A percentile compares a stretch with the other conserved stretches of the same genome.
Conservation (phyloP, 2,888 invertebrate genomes). For the Mesorhabditis sp. region DNA sequence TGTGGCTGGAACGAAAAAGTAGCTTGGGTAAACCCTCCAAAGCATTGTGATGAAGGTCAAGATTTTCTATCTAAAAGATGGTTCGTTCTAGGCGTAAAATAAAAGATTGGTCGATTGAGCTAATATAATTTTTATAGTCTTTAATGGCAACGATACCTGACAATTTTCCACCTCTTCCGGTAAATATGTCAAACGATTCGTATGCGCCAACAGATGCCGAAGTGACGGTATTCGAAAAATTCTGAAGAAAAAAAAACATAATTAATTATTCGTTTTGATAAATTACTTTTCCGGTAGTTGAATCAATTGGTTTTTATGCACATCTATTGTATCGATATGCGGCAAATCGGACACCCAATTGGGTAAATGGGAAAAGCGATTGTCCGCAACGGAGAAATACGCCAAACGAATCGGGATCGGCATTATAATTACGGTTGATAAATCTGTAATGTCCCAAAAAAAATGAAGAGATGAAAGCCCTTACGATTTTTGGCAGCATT, state of each 20-base stretch:
- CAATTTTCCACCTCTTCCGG: slow-evolving; percentile 2
- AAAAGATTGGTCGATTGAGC: too few species aligned
- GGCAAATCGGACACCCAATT: neutral
- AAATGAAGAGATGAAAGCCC: neutral
- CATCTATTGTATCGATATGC: neutral
- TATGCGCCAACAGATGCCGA: neutral
- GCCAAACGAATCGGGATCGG: neutral
- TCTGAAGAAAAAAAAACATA: neutral
- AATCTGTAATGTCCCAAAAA: neutral
- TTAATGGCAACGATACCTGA: neutral
- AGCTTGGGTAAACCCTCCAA: slow-evolving; percentile 1
- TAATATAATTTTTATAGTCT: neutral
- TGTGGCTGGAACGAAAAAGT: neutral
- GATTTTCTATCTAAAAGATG: neutral
- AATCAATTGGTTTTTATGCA: neutral
- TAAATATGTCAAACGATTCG: neutral
- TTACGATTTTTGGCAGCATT: neutral
- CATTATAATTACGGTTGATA: neutral
- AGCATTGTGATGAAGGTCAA: slow-evolving; percentile 2
- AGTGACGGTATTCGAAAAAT: neutral
- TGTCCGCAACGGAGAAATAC: neutral
- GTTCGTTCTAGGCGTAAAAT: neutral
- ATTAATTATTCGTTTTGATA: neutral
- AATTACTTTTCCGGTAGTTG: neutral
- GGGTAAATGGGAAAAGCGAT: neutral